Base-by-base conservation (phyloP, 1,140 invertebrate species). In the Neoseiulus cucumeris region DNA sequence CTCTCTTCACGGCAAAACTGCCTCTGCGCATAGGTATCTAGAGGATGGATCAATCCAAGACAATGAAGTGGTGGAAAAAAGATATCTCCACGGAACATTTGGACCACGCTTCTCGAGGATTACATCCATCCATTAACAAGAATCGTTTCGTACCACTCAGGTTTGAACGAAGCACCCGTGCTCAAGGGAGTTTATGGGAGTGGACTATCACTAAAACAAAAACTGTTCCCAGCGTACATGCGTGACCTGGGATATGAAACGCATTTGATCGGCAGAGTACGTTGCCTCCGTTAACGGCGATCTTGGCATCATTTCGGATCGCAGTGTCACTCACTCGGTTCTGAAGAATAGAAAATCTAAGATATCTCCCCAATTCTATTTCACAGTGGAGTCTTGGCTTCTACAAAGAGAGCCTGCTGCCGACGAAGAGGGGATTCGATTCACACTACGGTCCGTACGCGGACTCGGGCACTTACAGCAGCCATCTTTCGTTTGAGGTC, bases 1-100 rank as follows among this genome's bases (percentile, higher is more conserved):
- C 88, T 1, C 75, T 91, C 9, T 84, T 92, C 84, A 89, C 88
- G 0, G 88, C 88, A 55, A 87, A 86, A 77, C 85, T 88, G 78
- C 86, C 87, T 0, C 86, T 87, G 72, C 84, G 87, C 72, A 80
- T 82, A 73, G 73, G 74, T 75, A 68, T 72, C 72, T 71, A 25
- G 65, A 9, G 33, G 33, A 9, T 39, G 4, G 33, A 39, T 65
- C 20, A 7, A 42, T 20, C n/a, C n/a, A 22, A 66, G 71, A 72
- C 66, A 74, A 73, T 55, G 75, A 74, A 18, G 66, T 74, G 7
- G 72, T 75, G 64, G 41, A 64, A 55, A 67, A 4, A 7, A 65
- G 22, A 64, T 18, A 7, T 41, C 42, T 39, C 12, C 42, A n/a
- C n/a, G n/a, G 33, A 39, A 39, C 33, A 39, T 39, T 39, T 4